These are phyloP conservation scores for Scaptomyza parva DNA, from an alignment of 2,888 invertebrate genomes.

Conservation along the genomic window DNA sequence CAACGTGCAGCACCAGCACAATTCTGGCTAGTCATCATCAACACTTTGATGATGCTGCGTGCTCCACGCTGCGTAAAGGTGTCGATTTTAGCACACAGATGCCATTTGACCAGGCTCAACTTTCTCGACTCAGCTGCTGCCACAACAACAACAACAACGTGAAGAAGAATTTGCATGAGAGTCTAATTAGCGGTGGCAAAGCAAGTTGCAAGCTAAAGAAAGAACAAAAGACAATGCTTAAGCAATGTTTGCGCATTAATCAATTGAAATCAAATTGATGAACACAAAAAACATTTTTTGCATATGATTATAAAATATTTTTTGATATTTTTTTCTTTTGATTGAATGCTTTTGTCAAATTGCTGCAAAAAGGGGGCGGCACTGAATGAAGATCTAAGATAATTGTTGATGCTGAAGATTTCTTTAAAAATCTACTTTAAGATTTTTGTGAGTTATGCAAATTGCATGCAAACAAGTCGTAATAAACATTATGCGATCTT, in stretches of 20 bases:
- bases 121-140: slow-evolving; percentile 44
- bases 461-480: slow-evolving; percentile 65
- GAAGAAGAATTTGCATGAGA: slow-evolving; percentile 38
- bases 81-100: slow-evolving; percentile 79
- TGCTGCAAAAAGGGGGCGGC: slow-evolving; percentile 29
- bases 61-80: slow-evolving; percentile 74
- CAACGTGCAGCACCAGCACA: slow-evolving; percentile 27
- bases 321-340: slow-evolving; percentile 29
- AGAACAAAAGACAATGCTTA: slow-evolving; percentile 8
- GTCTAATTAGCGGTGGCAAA: slow-evolving; percentile 52
- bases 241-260: slow-evolving; percentile 70
- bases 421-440: slow-evolving; percentile 5
- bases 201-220: background rate
- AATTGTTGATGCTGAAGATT: slow-evolving; percentile 50
- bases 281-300: slow-evolving; percentile 28
- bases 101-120: slow-evolving; percentile 63
- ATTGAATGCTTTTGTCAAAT: slow-evolving; percentile 67
- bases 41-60: slow-evolving; percentile 74
- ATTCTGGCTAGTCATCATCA: slow-evolving; percentile 66
- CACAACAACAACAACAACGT: slow-evolving; percentile 3
- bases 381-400: slow-evolving; percentile 24
- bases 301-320: slow-evolving; percentile 23
- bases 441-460: slow-evolving; percentile 58
- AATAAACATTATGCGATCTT: slow-evolving; percentile 66
- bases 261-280: slow-evolving; percentile 64